Conservation (phyloP, 2,888 invertebrate genomes). For the Bhutanitis thaidina region DNA sequence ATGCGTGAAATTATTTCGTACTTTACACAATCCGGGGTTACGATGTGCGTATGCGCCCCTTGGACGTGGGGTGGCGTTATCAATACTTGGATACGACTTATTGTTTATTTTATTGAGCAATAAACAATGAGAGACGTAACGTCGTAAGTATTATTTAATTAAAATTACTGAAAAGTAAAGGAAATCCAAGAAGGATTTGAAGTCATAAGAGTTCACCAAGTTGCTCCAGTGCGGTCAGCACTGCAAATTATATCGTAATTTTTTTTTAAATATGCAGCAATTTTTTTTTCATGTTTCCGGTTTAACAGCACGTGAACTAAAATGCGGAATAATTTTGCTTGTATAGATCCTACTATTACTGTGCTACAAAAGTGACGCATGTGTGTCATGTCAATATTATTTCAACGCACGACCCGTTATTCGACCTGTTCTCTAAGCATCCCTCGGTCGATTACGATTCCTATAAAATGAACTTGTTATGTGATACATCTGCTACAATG, state of each 20-base stretch:
- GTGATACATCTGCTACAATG: conserved; percentile 72
- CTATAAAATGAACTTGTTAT: conserved; percentile 72
- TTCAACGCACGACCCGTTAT: conserved; percentile 21
- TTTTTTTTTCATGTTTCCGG: no score
- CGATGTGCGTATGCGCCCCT: conserved; percentile 62
- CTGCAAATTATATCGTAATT: no score
- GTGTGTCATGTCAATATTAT: conserved; percentile 33
- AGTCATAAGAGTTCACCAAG: no score
- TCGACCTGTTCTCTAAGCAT: conserved; percentile 24
- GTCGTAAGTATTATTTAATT: no score
- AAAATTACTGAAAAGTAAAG: no score
- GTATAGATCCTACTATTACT: no score
- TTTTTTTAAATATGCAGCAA: no score
- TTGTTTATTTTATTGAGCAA: not conserved
- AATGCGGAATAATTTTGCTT: no score
- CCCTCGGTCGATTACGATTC: conserved; percentile 61
- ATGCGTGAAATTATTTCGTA: conserved; percentile 80
- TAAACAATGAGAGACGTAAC: no score
- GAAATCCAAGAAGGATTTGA: no score
- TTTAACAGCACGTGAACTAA: no score
- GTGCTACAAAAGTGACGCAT: not conserved
- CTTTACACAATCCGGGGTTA: conserved; percentile 70
- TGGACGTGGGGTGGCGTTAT: conserved; percentile 34
- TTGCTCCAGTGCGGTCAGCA: no score
- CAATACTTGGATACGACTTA: conserved; percentile 39